Evolutionary conservation across 2,797 vertebrate genomes (phyloP).

Genomic region (Falco peregrinus): DNA sequence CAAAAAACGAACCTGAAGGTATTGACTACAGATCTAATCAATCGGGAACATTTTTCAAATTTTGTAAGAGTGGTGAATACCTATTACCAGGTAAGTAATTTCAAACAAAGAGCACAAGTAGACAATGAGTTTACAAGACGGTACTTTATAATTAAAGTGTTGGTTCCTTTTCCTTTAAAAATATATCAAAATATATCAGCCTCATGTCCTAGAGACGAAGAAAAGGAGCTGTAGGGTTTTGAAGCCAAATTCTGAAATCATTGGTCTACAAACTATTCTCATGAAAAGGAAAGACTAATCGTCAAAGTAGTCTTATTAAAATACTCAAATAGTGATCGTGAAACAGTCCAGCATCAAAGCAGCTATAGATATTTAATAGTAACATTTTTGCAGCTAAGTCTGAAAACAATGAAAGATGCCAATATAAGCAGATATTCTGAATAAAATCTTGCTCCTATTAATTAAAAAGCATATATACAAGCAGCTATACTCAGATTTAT

Average conservation of each 20-base stretch:
- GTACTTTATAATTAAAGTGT: background rate
- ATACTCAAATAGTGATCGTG: background rate
- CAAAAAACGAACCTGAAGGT: background rate
- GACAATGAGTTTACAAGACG: background rate
- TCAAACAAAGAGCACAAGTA: background rate
- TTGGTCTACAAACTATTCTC: background rate
- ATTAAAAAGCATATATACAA: background rate
- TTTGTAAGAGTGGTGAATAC: background rate
- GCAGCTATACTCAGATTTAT: background rate
- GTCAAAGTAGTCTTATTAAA: background rate
- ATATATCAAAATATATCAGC: background rate
- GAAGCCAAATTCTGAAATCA: background rate
- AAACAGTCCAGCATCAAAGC: background rate
- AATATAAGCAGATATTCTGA: background rate
- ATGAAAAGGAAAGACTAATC: background rate
- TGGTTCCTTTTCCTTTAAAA: background rate
- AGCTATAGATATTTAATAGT: background rate
- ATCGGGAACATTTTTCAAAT: background rate
- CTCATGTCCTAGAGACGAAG: background rate
- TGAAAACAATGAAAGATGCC: background rate
- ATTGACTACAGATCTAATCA: background rate
- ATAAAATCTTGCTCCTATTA: background rate
- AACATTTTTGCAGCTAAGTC: background rate
- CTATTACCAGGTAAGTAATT: background rate
- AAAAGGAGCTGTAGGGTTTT: background rate